phyloP scores from a whole-genome alignment of 35 echinoderm and acorn worm species.

The Apostichopus californicus region DNA sequence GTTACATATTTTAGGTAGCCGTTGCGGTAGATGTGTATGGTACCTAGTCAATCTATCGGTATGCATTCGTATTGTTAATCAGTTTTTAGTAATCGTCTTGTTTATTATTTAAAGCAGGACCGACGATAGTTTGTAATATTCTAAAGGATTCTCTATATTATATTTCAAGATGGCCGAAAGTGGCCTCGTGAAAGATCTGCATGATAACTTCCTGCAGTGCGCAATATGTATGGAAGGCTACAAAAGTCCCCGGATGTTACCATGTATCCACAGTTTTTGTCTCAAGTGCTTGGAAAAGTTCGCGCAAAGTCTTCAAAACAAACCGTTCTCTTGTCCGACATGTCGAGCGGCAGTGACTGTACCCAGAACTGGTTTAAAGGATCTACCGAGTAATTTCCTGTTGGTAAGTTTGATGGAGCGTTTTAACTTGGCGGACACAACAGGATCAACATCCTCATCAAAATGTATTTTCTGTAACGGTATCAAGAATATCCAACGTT shows the following conservation, averaged over 20 bases:
- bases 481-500: background rate
- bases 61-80: no score
- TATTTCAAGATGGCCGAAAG: background rate
- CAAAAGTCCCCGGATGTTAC: conserved; percentile 16
- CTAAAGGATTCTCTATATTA: background rate
- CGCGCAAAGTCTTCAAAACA: background rate
- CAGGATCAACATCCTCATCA: no score
- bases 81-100: no score
- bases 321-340: background rate
- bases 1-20: no score
- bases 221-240: conserved; percentile 11
- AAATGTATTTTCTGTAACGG: background rate
- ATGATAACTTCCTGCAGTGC: conserved; percentile 1
- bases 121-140: background rate
- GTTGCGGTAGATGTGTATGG: no score
- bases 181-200: background rate
- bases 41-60: no score
- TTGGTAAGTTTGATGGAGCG: no score
- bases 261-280: conserved; percentile 32
- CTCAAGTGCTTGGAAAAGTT: background rate
- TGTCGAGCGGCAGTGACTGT: background rate
- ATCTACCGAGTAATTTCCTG: no score
- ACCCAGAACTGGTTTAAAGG: background rate
- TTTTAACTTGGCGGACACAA: background rate
- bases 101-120: no score